Conservation (phyloP, 2,888 invertebrate genomes). For the Caenorhabditis parvicauda region DNA sequence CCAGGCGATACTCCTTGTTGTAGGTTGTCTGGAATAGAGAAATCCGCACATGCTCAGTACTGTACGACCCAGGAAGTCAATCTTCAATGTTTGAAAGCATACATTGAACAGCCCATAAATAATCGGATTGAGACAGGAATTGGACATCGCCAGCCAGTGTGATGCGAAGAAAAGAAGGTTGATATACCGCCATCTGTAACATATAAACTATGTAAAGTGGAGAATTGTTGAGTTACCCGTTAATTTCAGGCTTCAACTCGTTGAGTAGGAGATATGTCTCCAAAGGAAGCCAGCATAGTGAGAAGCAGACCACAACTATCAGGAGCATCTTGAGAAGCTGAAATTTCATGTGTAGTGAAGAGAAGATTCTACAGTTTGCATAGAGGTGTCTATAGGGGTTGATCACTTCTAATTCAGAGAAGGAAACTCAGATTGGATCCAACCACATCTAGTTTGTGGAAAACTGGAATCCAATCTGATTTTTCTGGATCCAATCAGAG, state of each 20-base stretch:
- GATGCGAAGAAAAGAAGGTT: slow-evolving; percentile 83
- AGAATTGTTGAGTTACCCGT: slow-evolving; percentile 17
- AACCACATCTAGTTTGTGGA: too few species aligned
- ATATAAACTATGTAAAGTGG: neutral
- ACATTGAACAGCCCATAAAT: slow-evolving; percentile 87
- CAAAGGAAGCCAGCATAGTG: slow-evolving; percentile 66
- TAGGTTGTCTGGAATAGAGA: slow-evolving; percentile 16
- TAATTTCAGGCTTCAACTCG: slow-evolving; percentile 44
- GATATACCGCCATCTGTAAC: slow-evolving; percentile 76
- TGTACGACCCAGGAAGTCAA: neutral
- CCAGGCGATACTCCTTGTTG: slow-evolving; percentile 21
- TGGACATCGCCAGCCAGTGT: slow-evolving; percentile 78
- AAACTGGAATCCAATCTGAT: too few species aligned
- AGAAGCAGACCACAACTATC: slow-evolving; percentile 66
- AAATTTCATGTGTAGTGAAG: too few species aligned
- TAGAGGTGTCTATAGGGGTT: too few species aligned
- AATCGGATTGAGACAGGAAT: slow-evolving; percentile 85
- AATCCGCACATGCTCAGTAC: neutral
- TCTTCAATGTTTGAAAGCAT: slow-evolving; percentile 64
- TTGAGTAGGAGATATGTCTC: slow-evolving; percentile 65
- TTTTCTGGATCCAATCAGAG: too few species aligned
- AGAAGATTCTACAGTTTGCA: too few species aligned
- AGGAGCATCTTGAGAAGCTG: slow-evolving; percentile 60
- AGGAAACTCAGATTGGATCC: too few species aligned
- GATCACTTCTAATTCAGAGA: too few species aligned